Evolutionary conservation across 2,113 vertebrate genomes (phyloP).

Genomic region (Speoplatyrhinus poulsoni): DNA sequence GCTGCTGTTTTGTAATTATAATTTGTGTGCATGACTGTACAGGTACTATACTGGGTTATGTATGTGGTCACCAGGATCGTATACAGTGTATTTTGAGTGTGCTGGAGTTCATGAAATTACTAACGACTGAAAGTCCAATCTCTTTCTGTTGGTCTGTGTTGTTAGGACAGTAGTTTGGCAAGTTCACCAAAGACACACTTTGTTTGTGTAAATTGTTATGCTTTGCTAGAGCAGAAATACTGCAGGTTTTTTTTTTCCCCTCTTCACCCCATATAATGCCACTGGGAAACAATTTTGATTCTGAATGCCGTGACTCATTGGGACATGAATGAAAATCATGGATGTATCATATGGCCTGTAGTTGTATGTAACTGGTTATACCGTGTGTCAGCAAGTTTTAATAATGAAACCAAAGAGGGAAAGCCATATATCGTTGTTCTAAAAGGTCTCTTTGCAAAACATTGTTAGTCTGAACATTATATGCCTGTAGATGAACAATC

Average conservation of each 20-base stretch:
- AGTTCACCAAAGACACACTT: constrained; percentile 66
- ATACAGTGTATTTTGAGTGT: background rate
- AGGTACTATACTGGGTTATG: constrained; percentile 28
- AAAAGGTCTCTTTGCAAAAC: constrained; percentile 21
- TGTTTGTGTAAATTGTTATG: constrained; percentile 31
- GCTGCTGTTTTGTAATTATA: constrained; percentile 55
- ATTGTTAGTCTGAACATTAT: constrained; percentile 4
- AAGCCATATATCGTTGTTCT: constrained; percentile 64
- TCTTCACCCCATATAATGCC: background rate
- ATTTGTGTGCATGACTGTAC: constrained; percentile 37
- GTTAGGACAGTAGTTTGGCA: constrained; percentile 36
- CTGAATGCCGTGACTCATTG: constrained; percentile 8
- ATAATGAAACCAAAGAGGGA: constrained; percentile 70
- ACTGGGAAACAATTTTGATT: background rate
- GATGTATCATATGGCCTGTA: constrained; percentile 11
- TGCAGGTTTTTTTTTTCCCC: constrained; percentile 31
- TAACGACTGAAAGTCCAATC: constrained; percentile 6
- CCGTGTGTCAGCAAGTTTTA: constrained; percentile 23
- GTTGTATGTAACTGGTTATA: constrained; percentile 21
- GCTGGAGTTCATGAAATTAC: constrained; percentile 27
- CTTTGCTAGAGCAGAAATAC: constrained; percentile 51
- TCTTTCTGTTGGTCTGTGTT: background rate
- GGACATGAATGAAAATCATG: constrained; percentile 23
- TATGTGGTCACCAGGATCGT: constrained; percentile 41
- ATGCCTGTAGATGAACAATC: background rate